Percentiles rank a stretch among this genome's conserved stretches.
Evolutionary conservation across 2,888 invertebrate genomes (phyloP).

Genomic region (Catotricha subobsoleta): DNA sequence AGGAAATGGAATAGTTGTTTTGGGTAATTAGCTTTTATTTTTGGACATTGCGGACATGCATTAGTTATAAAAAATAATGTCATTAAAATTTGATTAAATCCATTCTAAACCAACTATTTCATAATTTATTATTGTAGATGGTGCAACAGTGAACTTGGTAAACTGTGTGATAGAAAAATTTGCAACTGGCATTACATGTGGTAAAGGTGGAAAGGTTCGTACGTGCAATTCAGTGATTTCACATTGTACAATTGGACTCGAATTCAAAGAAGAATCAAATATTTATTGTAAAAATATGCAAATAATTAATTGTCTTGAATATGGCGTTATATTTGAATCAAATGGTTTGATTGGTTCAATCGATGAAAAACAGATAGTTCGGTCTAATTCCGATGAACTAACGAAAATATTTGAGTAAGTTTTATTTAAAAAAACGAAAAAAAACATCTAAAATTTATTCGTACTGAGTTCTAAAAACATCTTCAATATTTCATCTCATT

Average conservation of each 20-base stretch:
- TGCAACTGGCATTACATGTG: slow-evolving; percentile 31
- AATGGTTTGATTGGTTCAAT: slow-evolving; percentile 16
- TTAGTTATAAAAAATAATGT: neutral
- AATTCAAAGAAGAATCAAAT: slow-evolving; percentile 28
- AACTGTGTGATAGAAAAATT: slow-evolving; percentile 34
- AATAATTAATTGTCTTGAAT: slow-evolving; percentile 31
- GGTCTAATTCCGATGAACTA: neutral
- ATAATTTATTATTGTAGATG: neutral
- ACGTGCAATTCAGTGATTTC: slow-evolving; percentile 22
- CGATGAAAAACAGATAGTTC: neutral
- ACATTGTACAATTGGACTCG: slow-evolving; percentile 22
- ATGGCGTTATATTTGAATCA: slow-evolving; percentile 34
- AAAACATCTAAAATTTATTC: too few relatives aligned
- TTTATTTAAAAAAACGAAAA: too few relatives aligned
- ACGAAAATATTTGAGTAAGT: neutral
- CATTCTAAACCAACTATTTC: neutral
- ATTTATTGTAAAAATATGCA: slow-evolving; percentile 19
- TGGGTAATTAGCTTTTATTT: slow-evolving; percentile 16
- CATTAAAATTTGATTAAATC: neutral
- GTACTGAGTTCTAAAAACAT: too few relatives aligned
- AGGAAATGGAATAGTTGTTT: slow-evolving; percentile 36
- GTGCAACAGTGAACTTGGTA: slow-evolving; percentile 26
- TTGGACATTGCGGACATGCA: neutral
- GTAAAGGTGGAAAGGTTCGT: slow-evolving; percentile 16
- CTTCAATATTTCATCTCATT: neutral